Percentiles rank a stretch among this genome's conserved stretches.
Evolutionary conservation across 1,140 invertebrate species (phyloP).

Genomic region (Chelonus insularis): DNA sequence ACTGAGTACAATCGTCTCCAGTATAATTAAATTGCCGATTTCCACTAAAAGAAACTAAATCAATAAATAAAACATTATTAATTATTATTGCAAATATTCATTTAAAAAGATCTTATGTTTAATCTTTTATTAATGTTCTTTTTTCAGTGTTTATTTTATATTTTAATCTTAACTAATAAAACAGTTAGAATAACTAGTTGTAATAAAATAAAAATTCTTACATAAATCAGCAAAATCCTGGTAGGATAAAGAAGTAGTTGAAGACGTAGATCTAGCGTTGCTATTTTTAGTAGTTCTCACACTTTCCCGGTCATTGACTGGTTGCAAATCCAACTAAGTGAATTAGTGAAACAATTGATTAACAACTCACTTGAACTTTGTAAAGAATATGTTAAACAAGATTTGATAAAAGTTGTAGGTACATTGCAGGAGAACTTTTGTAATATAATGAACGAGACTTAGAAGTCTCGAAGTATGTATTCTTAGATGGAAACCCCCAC

Average conservation of each 20-base stretch:
- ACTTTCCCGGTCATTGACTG: constrained; percentile 37
- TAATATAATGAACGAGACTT: too few species aligned
- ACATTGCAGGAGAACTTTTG: too few species aligned
- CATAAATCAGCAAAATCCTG: constrained; percentile 44
- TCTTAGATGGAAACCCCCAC: too few species aligned
- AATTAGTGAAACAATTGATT: constrained; percentile 29
- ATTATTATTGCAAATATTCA: too few species aligned
- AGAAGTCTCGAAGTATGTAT: too few species aligned
- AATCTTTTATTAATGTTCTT: too few species aligned
- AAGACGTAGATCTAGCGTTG: constrained; percentile 41
- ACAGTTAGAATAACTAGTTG: background rate
- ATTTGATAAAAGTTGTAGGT: too few species aligned
- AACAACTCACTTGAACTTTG: too few species aligned
- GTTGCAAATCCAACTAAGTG: constrained; percentile 45
- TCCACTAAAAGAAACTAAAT: constrained; percentile 31
- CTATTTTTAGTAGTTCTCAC: constrained; percentile 43
- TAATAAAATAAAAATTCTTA: too few species aligned
- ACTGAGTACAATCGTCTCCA: constrained; percentile 35
- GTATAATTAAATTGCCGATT: constrained; percentile 38
- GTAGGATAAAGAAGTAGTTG: constrained; percentile 34
- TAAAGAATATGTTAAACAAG: too few species aligned
- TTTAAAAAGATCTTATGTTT: too few species aligned
- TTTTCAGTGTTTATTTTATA: too few species aligned
- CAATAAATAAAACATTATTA: constrained; percentile 16
- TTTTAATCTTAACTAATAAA: background rate